Percentiles rank a stretch among this genome's conserved stretches.
Evolutionary conservation across 2,113 vertebrate species (phyloP).

Genomic region (Gymnorhina tibicen): DNA sequence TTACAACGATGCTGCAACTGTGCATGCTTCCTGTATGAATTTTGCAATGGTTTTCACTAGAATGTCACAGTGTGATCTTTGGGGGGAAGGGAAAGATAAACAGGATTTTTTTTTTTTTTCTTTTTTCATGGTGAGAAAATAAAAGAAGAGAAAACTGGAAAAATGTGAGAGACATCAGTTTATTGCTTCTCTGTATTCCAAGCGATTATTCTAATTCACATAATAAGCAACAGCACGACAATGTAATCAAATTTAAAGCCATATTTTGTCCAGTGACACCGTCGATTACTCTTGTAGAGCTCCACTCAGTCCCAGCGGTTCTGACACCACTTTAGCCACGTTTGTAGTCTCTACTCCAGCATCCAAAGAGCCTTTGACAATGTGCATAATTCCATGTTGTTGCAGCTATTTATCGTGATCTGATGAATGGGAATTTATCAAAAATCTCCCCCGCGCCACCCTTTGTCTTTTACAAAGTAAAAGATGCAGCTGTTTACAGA

Average conservation of each 20-base stretch:
- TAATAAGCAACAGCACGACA: conserved; percentile 71
- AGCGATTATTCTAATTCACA: conserved; percentile 72
- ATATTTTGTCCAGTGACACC: conserved; percentile 80
- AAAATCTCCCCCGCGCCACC: conserved; percentile 8
- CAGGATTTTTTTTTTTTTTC: conserved; percentile 55
- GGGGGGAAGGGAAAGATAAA: conserved; percentile 65
- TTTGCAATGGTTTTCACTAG: conserved; percentile 80
- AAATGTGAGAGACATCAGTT: conserved; percentile 73
- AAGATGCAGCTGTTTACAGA: conserved; percentile 74
- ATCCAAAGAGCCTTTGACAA: conserved; percentile 76
- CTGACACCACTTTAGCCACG: conserved; percentile 63
- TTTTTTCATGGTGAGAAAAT: conserved; percentile 69
- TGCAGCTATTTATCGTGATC: conserved; percentile 66
- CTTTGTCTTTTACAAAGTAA: conserved; percentile 59
- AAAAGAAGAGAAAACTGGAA: conserved; percentile 78
- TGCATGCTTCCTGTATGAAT: conserved; percentile 81
- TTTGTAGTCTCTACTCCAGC: conserved; percentile 58
- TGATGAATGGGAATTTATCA: conserved; percentile 52
- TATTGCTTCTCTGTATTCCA: conserved; percentile 77
- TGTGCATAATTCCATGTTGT: conserved; percentile 58
- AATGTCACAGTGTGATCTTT: conserved; percentile 77
- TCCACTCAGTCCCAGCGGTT: conserved; percentile 35
- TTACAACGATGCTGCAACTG: conserved; percentile 80
- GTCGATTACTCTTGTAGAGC: conserved; percentile 51
- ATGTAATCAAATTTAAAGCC: conserved; percentile 79